phyloP scores from a whole-genome alignment of 2,888 invertebrate genomes.

The Sclerodermus sp. region DNA sequence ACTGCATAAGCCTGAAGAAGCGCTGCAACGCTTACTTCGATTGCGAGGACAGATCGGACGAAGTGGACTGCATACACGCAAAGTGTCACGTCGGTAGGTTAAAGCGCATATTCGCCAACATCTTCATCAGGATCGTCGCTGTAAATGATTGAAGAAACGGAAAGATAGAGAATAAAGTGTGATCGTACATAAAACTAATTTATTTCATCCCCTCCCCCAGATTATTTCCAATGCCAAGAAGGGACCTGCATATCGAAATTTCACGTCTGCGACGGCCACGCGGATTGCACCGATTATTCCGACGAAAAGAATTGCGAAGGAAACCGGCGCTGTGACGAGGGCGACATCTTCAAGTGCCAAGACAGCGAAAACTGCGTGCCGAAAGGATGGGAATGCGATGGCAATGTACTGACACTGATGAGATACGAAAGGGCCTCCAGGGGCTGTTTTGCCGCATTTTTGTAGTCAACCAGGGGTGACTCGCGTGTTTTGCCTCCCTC shows the following conservation, averaged over 20 bases:
- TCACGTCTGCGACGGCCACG: conserved; percentile 72
- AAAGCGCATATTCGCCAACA: conserved; percentile 26
- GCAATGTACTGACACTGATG: conserved; percentile 26
- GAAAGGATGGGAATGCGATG: conserved; percentile 56
- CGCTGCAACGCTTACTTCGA: conserved; percentile 62
- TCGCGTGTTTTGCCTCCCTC: neutral
- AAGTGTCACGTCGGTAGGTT: conserved; percentile 21
- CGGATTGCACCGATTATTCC: conserved; percentile 75
- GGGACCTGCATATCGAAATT: conserved; percentile 70
- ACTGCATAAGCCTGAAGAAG: conserved; percentile 57
- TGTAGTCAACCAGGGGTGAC: too few relatives aligned
- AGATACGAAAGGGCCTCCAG: too few relatives aligned
- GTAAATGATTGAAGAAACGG: too few relatives aligned
- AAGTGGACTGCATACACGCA: conserved; percentile 56
- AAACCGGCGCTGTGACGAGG: conserved; percentile 32
- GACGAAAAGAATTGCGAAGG: conserved; percentile 67
- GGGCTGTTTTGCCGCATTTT: too few relatives aligned
- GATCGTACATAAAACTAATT: too few relatives aligned
- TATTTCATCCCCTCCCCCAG: conserved; percentile 24
- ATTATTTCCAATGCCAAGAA: conserved; percentile 66
- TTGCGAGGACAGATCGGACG: conserved; percentile 65
- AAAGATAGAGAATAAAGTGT: too few relatives aligned
- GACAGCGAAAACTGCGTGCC: conserved; percentile 55
- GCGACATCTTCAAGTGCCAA: conserved; percentile 51
- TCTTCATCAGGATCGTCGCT: too few relatives aligned